phyloP scores from a whole-genome alignment of 92 coral and sea anemone species.

The Porites divaricata region DNA sequence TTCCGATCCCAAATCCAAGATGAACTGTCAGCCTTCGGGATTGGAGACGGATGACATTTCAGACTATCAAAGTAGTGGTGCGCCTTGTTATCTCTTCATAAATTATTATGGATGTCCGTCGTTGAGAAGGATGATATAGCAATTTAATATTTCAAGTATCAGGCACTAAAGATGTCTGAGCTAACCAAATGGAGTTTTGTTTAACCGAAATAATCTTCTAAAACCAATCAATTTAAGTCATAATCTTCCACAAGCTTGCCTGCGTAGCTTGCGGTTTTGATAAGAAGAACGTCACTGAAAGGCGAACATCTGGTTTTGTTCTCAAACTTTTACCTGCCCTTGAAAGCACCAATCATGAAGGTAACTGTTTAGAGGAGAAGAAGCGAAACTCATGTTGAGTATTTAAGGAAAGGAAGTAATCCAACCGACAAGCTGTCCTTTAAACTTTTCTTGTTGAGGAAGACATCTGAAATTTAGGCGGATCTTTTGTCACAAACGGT shows the following conservation, averaged over 20 bases:
- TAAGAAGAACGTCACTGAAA: neutral
- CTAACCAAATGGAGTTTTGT: neutral
- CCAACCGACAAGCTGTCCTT: neutral
- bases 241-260: too few species aligned
- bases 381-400: neutral
- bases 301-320: conserved; percentile 26
- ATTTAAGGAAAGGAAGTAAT: too few species aligned
- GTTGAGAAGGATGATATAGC: too few species aligned
- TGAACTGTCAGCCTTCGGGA: too few species aligned
- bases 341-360: conserved; percentile 4
- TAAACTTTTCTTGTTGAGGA: neutral
- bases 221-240: too few species aligned
- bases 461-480: neutral
- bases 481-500: neutral
- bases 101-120: too few species aligned
- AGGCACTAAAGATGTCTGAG: too few species aligned
- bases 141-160: too few species aligned
- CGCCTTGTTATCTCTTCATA: too few species aligned
- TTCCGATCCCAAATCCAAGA: too few species aligned
- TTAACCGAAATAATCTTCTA: neutral
- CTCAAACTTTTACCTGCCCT: neutral
- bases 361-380: neutral
- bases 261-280: neutral
- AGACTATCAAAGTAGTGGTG: too few species aligned
- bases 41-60: too few species aligned